Evolutionary conservation across 1,140 invertebrate genomes (phyloP).

Genomic region (Palaemon carinicauda): DNA sequence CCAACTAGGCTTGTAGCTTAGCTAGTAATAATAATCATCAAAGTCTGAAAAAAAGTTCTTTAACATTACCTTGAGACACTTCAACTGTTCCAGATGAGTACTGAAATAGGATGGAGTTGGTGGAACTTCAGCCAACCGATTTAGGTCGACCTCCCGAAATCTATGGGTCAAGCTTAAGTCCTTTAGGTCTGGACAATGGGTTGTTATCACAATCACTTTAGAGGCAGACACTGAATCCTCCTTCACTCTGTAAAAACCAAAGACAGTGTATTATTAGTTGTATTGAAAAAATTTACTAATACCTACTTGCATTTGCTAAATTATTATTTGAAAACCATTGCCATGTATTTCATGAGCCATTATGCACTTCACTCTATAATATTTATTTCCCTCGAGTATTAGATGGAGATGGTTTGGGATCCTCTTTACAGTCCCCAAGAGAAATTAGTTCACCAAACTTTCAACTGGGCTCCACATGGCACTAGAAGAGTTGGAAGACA

Average conservation of each 20-base stretch:
- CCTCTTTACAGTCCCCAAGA: too few relatives aligned
- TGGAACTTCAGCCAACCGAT: background rate
- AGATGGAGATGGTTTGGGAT: too few relatives aligned
- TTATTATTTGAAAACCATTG: too few relatives aligned
- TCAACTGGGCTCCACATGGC: too few relatives aligned
- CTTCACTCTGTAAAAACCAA: slow-evolving; percentile 15
- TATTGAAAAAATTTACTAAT: background rate
- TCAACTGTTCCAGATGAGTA: slow-evolving; percentile 12
- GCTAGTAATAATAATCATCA: too few relatives aligned
- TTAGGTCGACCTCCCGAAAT: slow-evolving; percentile 40
- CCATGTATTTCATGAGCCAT: too few relatives aligned
- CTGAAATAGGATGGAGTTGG: background rate
- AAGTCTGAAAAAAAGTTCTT: background rate
- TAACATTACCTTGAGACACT: slow-evolving; percentile 5
- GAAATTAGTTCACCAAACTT: too few relatives aligned
- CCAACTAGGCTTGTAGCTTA: too few relatives aligned
- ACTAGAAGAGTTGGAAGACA: too few relatives aligned
- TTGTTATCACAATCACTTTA: slow-evolving; percentile 13
- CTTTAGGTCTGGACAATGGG: slow-evolving; percentile 27
- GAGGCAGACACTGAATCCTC: slow-evolving; percentile 32
- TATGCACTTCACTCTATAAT: too few relatives aligned
- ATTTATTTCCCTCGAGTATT: too few relatives aligned
- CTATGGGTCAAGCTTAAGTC: slow-evolving; percentile 31
- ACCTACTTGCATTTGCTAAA: background rate
- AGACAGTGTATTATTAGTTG: background rate